Percentiles rank a stretch among this genome's conserved stretches.
phyloP scores from a whole-genome alignment of 2,888 invertebrate species.

The Eustalomyia histrio region DNA sequence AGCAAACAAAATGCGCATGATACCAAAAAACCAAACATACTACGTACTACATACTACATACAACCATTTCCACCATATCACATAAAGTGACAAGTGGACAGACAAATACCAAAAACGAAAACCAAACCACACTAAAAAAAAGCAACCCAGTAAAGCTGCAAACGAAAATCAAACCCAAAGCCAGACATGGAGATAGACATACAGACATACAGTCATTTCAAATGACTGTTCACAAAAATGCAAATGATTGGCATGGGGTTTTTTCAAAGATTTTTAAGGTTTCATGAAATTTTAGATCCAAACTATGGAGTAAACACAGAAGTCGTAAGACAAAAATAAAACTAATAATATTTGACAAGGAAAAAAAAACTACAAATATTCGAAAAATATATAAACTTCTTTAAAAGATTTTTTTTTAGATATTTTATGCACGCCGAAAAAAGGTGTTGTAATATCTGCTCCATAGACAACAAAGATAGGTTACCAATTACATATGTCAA shows the following conservation, averaged over 20 bases:
- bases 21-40: conserved; percentile 36
- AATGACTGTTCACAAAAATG: conserved; percentile 44
- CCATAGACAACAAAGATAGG: too few species aligned
- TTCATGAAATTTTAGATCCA: conserved; percentile 64
- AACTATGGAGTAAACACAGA: conserved; percentile 34
- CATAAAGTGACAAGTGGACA: conserved; percentile 60
- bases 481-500: too few species aligned
- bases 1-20: conserved; percentile 59
- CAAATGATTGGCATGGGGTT: conserved; percentile 65
- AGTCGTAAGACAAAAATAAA: conserved; percentile 43
- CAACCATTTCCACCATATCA: conserved; percentile 47
- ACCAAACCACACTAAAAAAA: too few species aligned
- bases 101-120: conserved; percentile 45
- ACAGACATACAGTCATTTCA: conserved; percentile 52
- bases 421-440: too few species aligned
- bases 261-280: conserved; percentile 65
- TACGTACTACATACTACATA: not conserved
- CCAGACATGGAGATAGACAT: conserved; percentile 64
- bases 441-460: too few species aligned
- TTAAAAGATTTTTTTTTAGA: not conserved
- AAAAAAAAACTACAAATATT: not conserved
- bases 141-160: conserved; percentile 44
- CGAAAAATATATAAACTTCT: not conserved
- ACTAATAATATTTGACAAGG: conserved; percentile 41
- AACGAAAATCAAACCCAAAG: conserved; percentile 63